Evolutionary conservation across 2,888 invertebrate genomes (phyloP).

Genomic region (Calameuta idolon): DNA sequence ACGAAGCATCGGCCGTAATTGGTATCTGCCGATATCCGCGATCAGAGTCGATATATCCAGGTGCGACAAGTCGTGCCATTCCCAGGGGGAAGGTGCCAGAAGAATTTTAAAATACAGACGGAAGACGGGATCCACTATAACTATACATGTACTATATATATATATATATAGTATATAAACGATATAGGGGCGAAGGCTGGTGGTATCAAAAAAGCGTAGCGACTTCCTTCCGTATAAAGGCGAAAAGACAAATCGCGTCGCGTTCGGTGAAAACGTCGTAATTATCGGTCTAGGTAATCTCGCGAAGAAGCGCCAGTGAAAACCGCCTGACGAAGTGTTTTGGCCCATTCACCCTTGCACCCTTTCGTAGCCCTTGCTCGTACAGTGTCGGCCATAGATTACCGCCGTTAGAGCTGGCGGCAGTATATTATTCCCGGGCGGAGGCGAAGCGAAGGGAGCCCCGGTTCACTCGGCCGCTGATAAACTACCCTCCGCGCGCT

Average conservation of each 20-base stretch:
- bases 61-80: neutral
- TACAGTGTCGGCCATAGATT: constrained; percentile 50
- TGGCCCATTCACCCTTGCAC: constrained; percentile 47
- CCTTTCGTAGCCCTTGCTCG: constrained; percentile 38
- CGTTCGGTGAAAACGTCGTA: constrained; percentile 53
- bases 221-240: constrained; percentile 5
- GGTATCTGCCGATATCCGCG: neutral
- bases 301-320: constrained; percentile 46
- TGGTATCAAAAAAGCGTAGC: neutral
- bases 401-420: constrained; percentile 51
- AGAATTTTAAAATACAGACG: neutral
- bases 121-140: neutral
- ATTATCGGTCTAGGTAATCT: constrained; percentile 54
- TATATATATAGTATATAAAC: no score
- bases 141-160: neutral
- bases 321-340: constrained; percentile 52
- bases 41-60: neutral
- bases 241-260: constrained; percentile 53
- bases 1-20: neutral
- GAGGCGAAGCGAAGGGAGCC: constrained; percentile 18
- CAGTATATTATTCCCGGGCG: constrained; percentile 52
- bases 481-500: constrained; percentile 54
- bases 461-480: constrained; percentile 47
- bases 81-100: neutral
- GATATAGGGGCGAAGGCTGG: neutral